Percentiles rank a stretch among this genome's conserved stretches.
Evolutionary conservation across 2,888 invertebrate species (phyloP).

Genomic region (Drosophila diplacantha): DNA sequence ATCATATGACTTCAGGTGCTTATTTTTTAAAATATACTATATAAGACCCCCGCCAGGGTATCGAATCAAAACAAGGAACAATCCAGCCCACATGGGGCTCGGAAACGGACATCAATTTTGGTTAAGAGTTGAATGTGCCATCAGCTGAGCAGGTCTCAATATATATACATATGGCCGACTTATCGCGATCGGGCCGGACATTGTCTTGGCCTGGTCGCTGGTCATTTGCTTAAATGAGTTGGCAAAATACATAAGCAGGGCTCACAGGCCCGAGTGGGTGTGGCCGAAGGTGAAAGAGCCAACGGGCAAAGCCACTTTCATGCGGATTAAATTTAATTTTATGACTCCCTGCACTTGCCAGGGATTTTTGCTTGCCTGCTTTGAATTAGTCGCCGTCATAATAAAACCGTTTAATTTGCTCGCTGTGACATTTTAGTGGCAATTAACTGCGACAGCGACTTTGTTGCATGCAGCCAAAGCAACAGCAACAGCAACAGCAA

Average conservation of each 20-base stretch:
- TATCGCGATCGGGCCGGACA: conserved; percentile 58
- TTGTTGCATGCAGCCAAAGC: conserved; percentile 54
- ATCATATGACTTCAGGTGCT: no score
- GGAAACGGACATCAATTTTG: conserved; percentile 52
- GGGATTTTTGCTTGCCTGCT: conserved; percentile 18
- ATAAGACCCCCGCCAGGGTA: conserved; percentile 7
- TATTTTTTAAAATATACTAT: no score
- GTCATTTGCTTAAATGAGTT: conserved; percentile 71
- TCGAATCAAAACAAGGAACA: conserved; percentile 27
- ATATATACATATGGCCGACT: conserved; percentile 27
- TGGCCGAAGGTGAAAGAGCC: conserved; percentile 45
- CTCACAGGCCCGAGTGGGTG: conserved; percentile 59
- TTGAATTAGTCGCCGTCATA: conserved; percentile 53
- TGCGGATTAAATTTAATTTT: conserved; percentile 70
- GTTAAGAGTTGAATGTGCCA: conserved; percentile 66
- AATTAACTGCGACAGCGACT: conserved; percentile 37
- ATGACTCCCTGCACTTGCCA: conserved; percentile 50
- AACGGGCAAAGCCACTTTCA: conserved; percentile 46
- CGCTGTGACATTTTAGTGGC: conserved; percentile 51
- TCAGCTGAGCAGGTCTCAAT: conserved; percentile 29
- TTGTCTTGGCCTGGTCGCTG: conserved; percentile 62
- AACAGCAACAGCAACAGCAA: not conserved
- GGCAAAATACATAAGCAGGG: conserved; percentile 51
- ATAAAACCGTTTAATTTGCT: conserved; percentile 65
- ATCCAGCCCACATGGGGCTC: conserved; percentile 18